Conservation (phyloP, 1,140 invertebrate genomes). For the Drosophila repletoides region DNA sequence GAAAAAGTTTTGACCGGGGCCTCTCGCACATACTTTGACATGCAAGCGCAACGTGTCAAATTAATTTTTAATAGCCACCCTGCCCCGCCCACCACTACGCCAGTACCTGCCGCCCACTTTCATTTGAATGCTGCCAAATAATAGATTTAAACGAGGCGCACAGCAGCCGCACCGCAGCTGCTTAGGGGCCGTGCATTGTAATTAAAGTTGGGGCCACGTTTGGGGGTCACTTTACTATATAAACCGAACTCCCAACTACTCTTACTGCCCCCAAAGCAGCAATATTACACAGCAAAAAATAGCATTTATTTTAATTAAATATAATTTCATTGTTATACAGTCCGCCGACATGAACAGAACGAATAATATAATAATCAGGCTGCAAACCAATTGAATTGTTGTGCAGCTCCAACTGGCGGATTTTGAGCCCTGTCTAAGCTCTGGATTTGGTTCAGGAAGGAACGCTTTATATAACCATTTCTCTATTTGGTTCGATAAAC, state of each 20-base stretch:
- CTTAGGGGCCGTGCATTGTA: conserved; percentile 34
- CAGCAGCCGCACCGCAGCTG: conserved; percentile 13
- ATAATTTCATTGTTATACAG: too few relatives aligned
- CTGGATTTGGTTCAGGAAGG: too few relatives aligned
- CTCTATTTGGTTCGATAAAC: too few relatives aligned
- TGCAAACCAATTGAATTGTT: too few relatives aligned
- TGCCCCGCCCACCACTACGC: not conserved
- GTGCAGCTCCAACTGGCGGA: too few relatives aligned
- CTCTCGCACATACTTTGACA: conserved; percentile 63
- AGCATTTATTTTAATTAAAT: too few relatives aligned
- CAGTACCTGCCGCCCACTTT: not conserved
- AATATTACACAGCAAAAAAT: too few relatives aligned
- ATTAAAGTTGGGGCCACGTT: conserved; percentile 30
- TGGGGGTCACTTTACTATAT: conserved; percentile 31
- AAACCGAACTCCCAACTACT: not conserved
- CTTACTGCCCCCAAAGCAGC: too few relatives aligned
- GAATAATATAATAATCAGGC: too few relatives aligned
- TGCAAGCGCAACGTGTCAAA: conserved; percentile 79
- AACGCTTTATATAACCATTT: too few relatives aligned
- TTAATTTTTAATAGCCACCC: conserved; percentile 77
- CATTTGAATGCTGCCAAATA: conserved; percentile 68
- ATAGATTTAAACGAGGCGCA: conserved; percentile 72
- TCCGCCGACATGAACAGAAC: too few relatives aligned
- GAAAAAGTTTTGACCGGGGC: conserved; percentile 57
- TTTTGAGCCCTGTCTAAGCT: too few relatives aligned